Evolutionary conservation across 2,113 vertebrate genomes (phyloP).

Genomic region (Varanus komodoensis): DNA sequence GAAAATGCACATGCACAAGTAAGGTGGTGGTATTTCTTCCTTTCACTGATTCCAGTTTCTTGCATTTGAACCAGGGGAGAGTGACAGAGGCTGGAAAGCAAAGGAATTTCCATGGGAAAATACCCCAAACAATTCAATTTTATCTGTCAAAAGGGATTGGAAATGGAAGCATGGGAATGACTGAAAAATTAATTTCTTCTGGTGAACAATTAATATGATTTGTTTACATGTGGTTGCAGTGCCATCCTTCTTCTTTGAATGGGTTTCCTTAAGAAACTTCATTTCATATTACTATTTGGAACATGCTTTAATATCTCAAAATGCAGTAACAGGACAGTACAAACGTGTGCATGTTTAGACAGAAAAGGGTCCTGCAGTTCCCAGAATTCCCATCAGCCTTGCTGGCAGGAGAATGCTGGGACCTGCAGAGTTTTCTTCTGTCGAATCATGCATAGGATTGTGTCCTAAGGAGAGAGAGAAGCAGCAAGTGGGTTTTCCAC

Average conservation of each 20-base stretch:
- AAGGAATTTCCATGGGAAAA: not conserved
- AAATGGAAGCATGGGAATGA: not conserved
- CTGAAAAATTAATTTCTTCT: not conserved
- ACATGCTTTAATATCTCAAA: not conserved
- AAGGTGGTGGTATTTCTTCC: not conserved
- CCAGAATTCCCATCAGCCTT: no score
- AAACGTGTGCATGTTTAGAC: no score
- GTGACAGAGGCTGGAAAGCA: not conserved
- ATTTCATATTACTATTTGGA: conserved; percentile 2
- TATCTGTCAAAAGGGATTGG: not conserved
- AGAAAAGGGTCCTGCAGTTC: no score
- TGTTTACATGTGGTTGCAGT: not conserved
- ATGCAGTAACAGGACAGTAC: not conserved
- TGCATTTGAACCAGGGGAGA: not conserved
- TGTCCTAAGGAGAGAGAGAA: not conserved
- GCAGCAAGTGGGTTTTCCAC: conserved; percentile 16
- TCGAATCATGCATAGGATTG: no score
- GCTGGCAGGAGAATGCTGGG: no score
- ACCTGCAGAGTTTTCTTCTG: no score
- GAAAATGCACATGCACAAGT: not conserved
- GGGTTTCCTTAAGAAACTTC: not conserved
- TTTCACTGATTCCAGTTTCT: not conserved
- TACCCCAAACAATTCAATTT: not conserved
- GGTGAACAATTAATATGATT: not conserved
- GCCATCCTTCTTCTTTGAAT: not conserved